phyloP scores from a whole-genome alignment of 1,140 invertebrate species.

The Trypoxylus dichotomus region DNA sequence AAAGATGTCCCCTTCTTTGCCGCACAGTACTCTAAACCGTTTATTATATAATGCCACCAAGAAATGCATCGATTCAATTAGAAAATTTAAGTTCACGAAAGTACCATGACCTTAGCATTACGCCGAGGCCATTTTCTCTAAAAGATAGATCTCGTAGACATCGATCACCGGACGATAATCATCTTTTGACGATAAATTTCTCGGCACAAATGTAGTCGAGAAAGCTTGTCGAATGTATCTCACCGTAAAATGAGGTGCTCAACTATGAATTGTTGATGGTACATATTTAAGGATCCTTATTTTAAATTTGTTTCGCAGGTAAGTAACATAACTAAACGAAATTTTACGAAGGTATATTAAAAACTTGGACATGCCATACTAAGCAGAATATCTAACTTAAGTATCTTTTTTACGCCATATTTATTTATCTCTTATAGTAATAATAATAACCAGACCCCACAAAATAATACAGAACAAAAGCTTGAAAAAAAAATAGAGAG shows the following conservation, averaged over 20 bases:
- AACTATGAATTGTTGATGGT: not conserved
- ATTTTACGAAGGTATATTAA: too few species aligned
- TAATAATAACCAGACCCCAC: too few species aligned
- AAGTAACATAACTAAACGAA: not conserved
- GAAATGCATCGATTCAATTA: constrained; percentile 13
- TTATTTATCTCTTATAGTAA: too few species aligned
- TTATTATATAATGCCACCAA: not conserved
- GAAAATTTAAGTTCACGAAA: not conserved
- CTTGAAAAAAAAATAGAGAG: too few species aligned
- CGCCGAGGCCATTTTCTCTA: not conserved
- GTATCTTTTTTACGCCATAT: too few species aligned
- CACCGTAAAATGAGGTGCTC: not conserved
- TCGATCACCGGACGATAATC: constrained; percentile 4
- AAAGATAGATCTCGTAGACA: not conserved
- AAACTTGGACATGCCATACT: too few species aligned
- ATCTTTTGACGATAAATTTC: constrained; percentile 10
- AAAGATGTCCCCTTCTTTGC: not conserved
- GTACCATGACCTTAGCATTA: not conserved
- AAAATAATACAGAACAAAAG: too few species aligned
- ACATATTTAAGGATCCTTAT: not conserved
- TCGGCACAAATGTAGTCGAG: not conserved
- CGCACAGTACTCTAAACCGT: not conserved
- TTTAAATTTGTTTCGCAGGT: not conserved
- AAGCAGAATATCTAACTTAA: too few species aligned
- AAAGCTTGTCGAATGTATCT: constrained; percentile 8